A percentile compares a stretch with the other conserved stretches of the same genome.
These are phyloP conservation scores for Cecropterus lyciades DNA, from an alignment of 1,140 invertebrate genomes.

Conservation along the genomic window DNA sequence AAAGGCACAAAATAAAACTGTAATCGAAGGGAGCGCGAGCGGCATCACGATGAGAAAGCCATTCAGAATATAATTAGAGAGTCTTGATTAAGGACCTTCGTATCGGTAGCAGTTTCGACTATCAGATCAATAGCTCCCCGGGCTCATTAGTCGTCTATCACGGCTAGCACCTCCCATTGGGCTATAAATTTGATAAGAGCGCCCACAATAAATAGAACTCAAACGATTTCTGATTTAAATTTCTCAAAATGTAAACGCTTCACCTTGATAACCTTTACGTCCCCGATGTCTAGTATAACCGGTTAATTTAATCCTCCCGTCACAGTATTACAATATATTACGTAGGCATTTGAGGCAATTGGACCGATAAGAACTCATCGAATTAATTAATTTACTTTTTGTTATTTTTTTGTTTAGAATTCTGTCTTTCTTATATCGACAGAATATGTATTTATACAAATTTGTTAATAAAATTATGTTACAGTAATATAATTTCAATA, in stretches of 20 bases:
- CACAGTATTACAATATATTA: constrained; percentile 50
- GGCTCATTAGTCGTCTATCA: constrained; percentile 50
- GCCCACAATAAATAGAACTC: constrained; percentile 59
- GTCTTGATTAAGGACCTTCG: constrained; percentile 33
- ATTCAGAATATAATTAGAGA: constrained; percentile 38
- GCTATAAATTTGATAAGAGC: constrained; percentile 55
- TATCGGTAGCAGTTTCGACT: constrained; percentile 47
- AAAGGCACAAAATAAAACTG: constrained; percentile 9
- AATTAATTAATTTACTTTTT: constrained; percentile 10
- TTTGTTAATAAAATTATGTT: no score
- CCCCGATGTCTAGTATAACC: constrained; percentile 47
- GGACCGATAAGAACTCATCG: constrained; percentile 35
- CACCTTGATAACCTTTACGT: constrained; percentile 55
- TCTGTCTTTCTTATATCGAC: no score
- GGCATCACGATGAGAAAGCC: constrained; percentile 31
- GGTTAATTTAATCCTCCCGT: constrained; percentile 45
- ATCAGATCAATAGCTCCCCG: constrained; percentile 45
- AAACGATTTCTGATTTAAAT: constrained; percentile 65
- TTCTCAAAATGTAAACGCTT: constrained; percentile 56
- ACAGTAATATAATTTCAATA: no score
- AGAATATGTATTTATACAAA: no score
- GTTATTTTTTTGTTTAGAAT: not conserved
- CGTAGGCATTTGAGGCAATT: constrained; percentile 43
- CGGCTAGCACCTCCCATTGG: constrained; percentile 51
- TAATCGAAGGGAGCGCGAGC: constrained; percentile 10